Evolutionary conservation across 1,140 invertebrate species (phyloP).

Genomic region (Ips typographus): DNA sequence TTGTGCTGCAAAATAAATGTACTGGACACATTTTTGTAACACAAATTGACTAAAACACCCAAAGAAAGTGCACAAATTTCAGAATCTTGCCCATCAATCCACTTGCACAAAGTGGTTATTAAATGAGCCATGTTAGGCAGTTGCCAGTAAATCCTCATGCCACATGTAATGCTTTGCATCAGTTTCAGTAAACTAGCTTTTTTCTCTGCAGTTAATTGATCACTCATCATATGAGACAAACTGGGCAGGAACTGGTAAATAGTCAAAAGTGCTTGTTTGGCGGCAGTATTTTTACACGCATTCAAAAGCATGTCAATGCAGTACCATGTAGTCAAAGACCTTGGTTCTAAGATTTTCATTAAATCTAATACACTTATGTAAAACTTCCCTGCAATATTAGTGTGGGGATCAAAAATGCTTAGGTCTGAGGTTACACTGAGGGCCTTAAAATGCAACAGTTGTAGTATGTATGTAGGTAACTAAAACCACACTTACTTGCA

Average conservation of each 20-base stretch:
- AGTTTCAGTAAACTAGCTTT: slow-evolving; percentile 57
- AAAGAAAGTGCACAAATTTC: slow-evolving; percentile 61
- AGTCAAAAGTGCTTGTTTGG: slow-evolving; percentile 62
- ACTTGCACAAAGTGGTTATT: slow-evolving; percentile 62
- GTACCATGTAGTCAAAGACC: slow-evolving; percentile 56
- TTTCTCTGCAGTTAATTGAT: slow-evolving; percentile 57
- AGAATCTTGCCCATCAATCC: slow-evolving; percentile 59
- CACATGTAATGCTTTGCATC: slow-evolving; percentile 69
- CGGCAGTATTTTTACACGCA: slow-evolving; percentile 60
- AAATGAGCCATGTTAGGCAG: slow-evolving; percentile 65
- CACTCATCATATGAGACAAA: slow-evolving; percentile 59
- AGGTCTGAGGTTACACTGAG: slow-evolving; percentile 55
- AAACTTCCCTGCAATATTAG: slow-evolving; percentile 54
- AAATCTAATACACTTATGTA: slow-evolving; percentile 58
- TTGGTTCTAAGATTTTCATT: slow-evolving; percentile 46
- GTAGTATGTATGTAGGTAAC: not conserved
- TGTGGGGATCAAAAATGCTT: slow-evolving; percentile 59
- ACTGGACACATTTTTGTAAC: slow-evolving; percentile 68
- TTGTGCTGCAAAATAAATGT: slow-evolving; percentile 65
- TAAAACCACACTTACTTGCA: slow-evolving; percentile 50
- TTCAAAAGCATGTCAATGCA: slow-evolving; percentile 59
- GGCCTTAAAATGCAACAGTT: slow-evolving; percentile 46
- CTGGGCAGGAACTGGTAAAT: slow-evolving; percentile 70
- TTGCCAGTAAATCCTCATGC: slow-evolving; percentile 70
- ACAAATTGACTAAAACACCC: slow-evolving; percentile 70